phyloP scores from a whole-genome alignment of 2,888 invertebrate genomes.

The Pristionchus exspectatus region DNA sequence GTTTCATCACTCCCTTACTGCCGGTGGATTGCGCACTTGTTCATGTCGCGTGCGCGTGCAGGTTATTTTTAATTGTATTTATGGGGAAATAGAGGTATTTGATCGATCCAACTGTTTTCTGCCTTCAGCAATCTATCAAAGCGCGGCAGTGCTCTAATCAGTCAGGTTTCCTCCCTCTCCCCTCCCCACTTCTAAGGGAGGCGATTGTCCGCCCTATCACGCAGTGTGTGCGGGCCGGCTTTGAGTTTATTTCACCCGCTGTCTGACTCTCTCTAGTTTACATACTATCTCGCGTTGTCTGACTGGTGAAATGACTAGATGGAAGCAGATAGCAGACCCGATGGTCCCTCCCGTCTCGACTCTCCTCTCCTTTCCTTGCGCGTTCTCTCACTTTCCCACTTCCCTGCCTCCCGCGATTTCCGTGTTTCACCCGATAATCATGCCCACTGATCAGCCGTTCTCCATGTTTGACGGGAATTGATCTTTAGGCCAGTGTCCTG shows the following conservation, averaged over 20 bases:
- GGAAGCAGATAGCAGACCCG: not conserved
- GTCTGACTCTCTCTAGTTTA: not conserved
- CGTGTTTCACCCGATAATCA: conserved; percentile 19
- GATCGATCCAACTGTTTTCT: not conserved
- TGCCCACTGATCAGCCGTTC: not conserved
- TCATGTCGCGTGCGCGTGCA: not conserved
- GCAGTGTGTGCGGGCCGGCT: conserved; percentile 34
- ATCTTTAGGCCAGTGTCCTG: not conserved
- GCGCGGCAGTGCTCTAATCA: not conserved
- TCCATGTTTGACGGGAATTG: not conserved
- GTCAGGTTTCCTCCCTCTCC: conserved; percentile 21
- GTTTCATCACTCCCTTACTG: not conserved
- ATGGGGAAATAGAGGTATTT: not conserved
- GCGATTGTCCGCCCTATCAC: conserved; percentile 41
- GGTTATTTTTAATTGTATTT: too few species aligned
- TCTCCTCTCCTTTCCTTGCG: not conserved
- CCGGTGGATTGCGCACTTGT: not conserved
- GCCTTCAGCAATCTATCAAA: not conserved
- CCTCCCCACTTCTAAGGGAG: conserved; percentile 7
- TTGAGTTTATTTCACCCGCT: not conserved
- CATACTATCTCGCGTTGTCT: not conserved
- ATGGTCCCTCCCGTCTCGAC: not conserved
- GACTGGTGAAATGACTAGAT: not conserved
- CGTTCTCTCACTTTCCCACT: not conserved
- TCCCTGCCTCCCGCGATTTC: not conserved